Evolutionary conservation across 2,888 invertebrate genomes (phyloP), one percentile per base, ranked within the genome.

Genomic region (Helobdella robusta): DNA sequence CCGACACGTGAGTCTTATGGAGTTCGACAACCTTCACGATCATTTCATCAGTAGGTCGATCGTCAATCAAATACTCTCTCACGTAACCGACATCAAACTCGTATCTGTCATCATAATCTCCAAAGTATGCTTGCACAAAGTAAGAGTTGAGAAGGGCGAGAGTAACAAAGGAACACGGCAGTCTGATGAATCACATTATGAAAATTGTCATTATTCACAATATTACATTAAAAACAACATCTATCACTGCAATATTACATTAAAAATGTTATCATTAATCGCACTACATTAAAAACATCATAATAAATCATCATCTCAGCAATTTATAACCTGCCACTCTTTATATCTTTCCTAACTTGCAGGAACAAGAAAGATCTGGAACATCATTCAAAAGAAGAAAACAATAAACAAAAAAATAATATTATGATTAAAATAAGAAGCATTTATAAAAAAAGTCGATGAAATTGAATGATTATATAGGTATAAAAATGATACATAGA

Each of bases 141-240:
- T 87, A 89, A 58, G 91, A 90, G 48, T 92, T 93, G 68, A 98
- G 84, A 62, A 97, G 84, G 4, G 94, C 95, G 80, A 95, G 91
- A 11, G 95, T 97, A 61, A 93, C 92, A 77, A 92, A 90, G 28
- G 95, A 94, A 79, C 95, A 95, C 2, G 97, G 95, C 73, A 98
- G 84, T 64, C 94, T 91, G 70, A 20, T 84, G 87, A 73, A 83
- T 40, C 32, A 62, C 32, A 11, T 50, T 6, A 50, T 50, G 15
- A 20, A 18, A 8, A 50, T 20, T 20, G 15, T 8, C 6, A 8
- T 15, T 8, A 50, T 25, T 18, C 18, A 20, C 20, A 50, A 15
- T 11, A 23, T 20, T 20, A 50, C 6, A 20, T 50, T 20, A 8
- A 50, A 20, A 15, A 8, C 15, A 20, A 50, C 20, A 28, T n/a